Evolutionary conservation across 2,888 invertebrate species (phyloP).

Genomic region (Acleris literana): DNA sequence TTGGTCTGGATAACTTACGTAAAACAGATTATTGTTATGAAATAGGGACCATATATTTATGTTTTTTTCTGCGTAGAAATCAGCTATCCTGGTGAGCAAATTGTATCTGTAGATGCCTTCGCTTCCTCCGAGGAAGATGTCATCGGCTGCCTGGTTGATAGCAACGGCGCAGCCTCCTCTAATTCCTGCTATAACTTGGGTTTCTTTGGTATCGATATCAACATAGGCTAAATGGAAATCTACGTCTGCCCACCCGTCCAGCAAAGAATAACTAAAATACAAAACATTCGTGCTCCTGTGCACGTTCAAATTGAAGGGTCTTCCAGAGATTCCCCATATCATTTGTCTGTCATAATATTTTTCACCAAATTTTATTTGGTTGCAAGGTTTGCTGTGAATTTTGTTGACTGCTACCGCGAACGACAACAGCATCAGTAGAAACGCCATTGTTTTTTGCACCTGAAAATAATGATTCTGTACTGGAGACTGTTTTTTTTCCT

Average conservation of each 20-base stretch:
- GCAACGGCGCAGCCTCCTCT: conserved; percentile 63
- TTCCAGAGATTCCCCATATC: conserved; percentile 52
- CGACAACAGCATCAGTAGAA: not conserved
- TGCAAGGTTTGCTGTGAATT: conserved; percentile 49
- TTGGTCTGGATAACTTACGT: conserved; percentile 67
- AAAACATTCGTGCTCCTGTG: conserved; percentile 58
- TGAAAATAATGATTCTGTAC: conserved; percentile 1
- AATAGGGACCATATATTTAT: conserved; percentile 65
- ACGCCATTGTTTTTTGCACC: not conserved
- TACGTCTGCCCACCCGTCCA: conserved; percentile 55
- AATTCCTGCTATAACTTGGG: conserved; percentile 57
- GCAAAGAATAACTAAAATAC: conserved; percentile 60
- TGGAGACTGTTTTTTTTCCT: not conserved
- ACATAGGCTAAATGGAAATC: conserved; percentile 63
- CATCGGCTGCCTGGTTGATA: conserved; percentile 58
- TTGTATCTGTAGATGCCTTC: conserved; percentile 69
- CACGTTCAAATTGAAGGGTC: conserved; percentile 59
- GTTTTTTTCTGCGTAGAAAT: conserved; percentile 59
- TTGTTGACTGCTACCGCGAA: conserved; percentile 7
- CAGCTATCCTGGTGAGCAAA: conserved; percentile 58
- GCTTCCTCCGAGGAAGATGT: conserved; percentile 64
- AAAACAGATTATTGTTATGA: conserved; percentile 60
- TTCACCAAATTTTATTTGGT: conserved; percentile 54
- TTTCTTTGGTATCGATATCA: conserved; percentile 55
- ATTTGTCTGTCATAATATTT: conserved; percentile 58